Base-by-base conservation (phyloP, 2,113 vertebrate genomes). In the Cacatua alba region DNA sequence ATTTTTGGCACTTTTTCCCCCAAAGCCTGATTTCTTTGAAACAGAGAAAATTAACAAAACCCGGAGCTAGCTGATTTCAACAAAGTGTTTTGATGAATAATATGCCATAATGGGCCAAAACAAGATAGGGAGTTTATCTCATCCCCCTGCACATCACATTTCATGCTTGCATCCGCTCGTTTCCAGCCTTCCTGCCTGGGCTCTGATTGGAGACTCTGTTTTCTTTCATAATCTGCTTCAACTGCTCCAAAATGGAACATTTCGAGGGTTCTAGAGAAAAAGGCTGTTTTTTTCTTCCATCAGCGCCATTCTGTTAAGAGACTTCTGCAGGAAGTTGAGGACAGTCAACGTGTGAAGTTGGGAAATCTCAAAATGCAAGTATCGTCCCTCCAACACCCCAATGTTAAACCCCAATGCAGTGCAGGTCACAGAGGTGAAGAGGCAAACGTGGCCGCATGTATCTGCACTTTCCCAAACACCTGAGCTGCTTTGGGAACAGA, bases 1-100 rank as follows among this genome's bases (percentile, higher is more conserved):
- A 94, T 95, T 97, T 91, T 18, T 67, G 94, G 92, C 80, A 83
- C 78, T 43, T 87, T 93, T 55, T 13, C 0, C 63, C 82, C 85
- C 0, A 3, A 74, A 93, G 76, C 69, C 53, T 90, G 88, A 74
- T 33, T 83, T 91, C 82, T 92, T 74, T 91, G 72, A 91, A 96
- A 88, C 83, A 64, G 90, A 90, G 59, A 2, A 23, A 96, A 97
- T 96, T 90, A 81, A 90, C 72, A 92, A 94, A 91, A 59, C 81
- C 51, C 16, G 1, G 83, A 94, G 94, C 94, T 86, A 57, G 94
- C 88, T 90, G 94, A 96, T 96, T 92, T 94, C 86, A 92, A 87
- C 86, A 76, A 93, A 96, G 95, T 96, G 94, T 94, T 95, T 88
- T 96, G 94, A 97, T 96, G 95, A 95, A 95, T 94, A 95, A 96